phyloP scores from a whole-genome alignment of 2,888 invertebrate species.

The Galeopsomyia nigrocyanea region DNA sequence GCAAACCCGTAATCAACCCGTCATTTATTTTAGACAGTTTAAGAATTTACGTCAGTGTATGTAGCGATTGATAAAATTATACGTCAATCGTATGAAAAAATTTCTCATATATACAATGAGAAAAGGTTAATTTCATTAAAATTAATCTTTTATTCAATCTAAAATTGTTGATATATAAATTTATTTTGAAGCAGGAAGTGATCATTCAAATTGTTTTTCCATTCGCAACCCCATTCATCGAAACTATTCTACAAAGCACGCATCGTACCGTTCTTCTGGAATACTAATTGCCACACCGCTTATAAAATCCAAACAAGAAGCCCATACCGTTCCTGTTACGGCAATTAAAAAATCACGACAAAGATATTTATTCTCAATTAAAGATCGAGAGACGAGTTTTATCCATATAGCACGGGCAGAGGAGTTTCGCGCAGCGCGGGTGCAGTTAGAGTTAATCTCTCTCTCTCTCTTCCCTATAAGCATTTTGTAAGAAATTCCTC shows the following conservation, averaged over 20 bases:
- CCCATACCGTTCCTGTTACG: constrained; percentile 4
- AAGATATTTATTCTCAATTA: constrained; percentile 47
- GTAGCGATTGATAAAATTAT: no score
- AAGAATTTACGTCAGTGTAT: no score
- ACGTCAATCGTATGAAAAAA: no score
- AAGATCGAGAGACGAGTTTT: constrained; percentile 28
- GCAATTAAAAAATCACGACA: constrained; percentile 26
- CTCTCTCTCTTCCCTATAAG: neutral
- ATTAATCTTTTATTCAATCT: no score
- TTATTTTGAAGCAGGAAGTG: neutral
- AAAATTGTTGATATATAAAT: neutral
- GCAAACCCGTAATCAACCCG: no score
- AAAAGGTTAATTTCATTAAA: no score
- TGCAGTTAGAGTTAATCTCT: constrained; percentile 36
- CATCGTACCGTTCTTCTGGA: constrained; percentile 21
- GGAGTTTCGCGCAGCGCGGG: neutral
- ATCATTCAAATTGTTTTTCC: neutral
- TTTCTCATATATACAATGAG: no score
- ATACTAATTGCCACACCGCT: constrained; percentile 36
- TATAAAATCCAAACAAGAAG: constrained; percentile 5
- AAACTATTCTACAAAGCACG: constrained; percentile 1
- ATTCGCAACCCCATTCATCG: neutral
- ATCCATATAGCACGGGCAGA: constrained; percentile 31
- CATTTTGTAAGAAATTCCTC: constrained; percentile 20
- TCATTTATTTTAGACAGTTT: no score